Base-by-base conservation (phyloP, 2,888 invertebrate species). In the Clivina fossor region DNA sequence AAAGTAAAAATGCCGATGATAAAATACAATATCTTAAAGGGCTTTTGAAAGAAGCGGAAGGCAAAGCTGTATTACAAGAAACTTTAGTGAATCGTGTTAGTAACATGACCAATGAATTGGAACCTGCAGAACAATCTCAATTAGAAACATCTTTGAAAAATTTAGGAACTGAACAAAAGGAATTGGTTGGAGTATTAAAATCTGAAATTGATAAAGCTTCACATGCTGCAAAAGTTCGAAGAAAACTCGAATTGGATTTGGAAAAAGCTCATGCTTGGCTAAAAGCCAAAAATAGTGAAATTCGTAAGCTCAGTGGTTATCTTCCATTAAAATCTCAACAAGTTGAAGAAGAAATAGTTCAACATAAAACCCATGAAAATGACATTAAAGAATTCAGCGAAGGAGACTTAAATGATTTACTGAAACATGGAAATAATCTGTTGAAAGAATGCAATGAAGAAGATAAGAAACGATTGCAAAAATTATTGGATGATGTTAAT, bases 21-120 rank as follows among this genome's bases (percentile, higher is more conserved):
- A 79, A 83, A 55, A 82, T 88, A 40, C 84, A 85, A 66, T 78
- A 83, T 63, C 75, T 88, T 33, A 90, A 88, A 68, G 82, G 83
- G 47, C 75, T 90, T 51, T 75, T 89, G 46, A 90, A 90, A 72
- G 93, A 94, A 72, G 84, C 90, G 1, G 90, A 92, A 65, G 86
- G 88, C 5, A 92, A 93, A 71, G 86, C 88, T 66, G 82, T 88
- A 1, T 80, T 90, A 3, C 85, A 90, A 55, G 90, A 92, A 64
- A 87, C 89, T 0, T 75, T 95, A 19, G 87, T 90, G 64, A 90
- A 90, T 72, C 85, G 92, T 57, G 84, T 93, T 9, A 83, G 83
- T 58, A 89, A 90, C 62, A 87, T 94, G 76, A 85, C 88, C 66
- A 83, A 88, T 57, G 93, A 93, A 70, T 72, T 95, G 28, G 93